Evolutionary conservation across 2,113 vertebrate species (phyloP).

Genomic region (Motacilla alba): DNA sequence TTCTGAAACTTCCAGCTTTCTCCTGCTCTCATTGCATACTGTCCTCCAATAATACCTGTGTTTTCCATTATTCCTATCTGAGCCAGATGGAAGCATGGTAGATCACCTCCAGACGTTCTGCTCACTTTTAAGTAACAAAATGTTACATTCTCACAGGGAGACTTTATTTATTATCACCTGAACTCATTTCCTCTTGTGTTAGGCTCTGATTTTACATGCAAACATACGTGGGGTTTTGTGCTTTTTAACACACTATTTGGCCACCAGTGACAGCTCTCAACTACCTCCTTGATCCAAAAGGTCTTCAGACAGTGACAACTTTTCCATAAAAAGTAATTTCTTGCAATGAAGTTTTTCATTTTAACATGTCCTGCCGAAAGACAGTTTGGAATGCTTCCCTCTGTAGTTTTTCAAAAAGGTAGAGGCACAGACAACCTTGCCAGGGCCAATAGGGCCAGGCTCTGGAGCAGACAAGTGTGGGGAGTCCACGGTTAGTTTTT

Average conservation of each 20-base stretch:
- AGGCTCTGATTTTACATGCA: neutral
- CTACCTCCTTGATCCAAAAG: neutral
- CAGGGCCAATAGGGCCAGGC: neutral
- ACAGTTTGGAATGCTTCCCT: neutral
- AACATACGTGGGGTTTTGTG: neutral
- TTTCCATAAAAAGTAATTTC: neutral
- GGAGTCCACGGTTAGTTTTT: rapidly evolving
- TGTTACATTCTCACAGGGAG: neutral
- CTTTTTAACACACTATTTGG: neutral
- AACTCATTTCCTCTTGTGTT: neutral
- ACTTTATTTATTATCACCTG: neutral
- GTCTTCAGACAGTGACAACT: neutral
- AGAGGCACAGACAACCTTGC: neutral
- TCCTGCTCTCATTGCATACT: neutral
- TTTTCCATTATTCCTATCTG: neutral
- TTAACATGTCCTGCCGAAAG: neutral
- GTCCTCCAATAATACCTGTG: neutral
- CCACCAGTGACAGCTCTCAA: neutral
- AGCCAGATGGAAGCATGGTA: neutral
- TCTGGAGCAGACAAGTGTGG: rapidly evolving
- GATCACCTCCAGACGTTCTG: neutral
- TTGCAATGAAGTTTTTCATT: neutral
- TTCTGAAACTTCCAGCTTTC: neutral
- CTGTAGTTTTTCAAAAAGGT: neutral
- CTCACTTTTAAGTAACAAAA: neutral